These are phyloP conservation scores for Cheirogaleus medius DNA, from an alignment of 2,113 vertebrate species.

Conservation along the genomic window DNA sequence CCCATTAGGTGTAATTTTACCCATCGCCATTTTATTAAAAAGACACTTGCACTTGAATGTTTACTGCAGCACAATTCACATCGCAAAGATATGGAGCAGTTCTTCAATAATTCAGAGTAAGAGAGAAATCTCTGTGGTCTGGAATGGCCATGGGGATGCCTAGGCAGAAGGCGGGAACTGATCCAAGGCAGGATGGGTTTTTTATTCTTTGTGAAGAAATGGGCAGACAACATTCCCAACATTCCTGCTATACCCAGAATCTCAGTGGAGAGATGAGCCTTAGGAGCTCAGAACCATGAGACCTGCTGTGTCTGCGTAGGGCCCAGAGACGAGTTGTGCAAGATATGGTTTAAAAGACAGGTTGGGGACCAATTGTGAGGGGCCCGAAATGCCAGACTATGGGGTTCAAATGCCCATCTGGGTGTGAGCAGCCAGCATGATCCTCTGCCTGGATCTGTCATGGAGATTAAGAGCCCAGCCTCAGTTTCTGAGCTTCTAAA, in stretches of 20 bases:
- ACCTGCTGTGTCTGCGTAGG: background rate
- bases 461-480: background rate
- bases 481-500: constrained; percentile 16
- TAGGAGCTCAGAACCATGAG: background rate
- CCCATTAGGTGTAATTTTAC: too few relatives aligned
- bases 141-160: background rate
- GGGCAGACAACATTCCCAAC: background rate
- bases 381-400: background rate
- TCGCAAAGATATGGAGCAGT: background rate
- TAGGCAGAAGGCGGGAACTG: background rate
- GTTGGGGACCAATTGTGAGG: background rate
- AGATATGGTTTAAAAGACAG: background rate
- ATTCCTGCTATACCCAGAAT: background rate
- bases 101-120: background rate
- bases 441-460: background rate
- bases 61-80: too few relatives aligned
- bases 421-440: background rate
- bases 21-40: too few relatives aligned
- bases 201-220: background rate
- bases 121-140: background rate
- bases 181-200: background rate
- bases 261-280: background rate
- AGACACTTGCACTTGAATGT: too few relatives aligned
- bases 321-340: background rate
- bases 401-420: background rate